Evolutionary conservation across 2,888 invertebrate genomes (phyloP).

Genomic region (Schrankia costaestrigalis): DNA sequence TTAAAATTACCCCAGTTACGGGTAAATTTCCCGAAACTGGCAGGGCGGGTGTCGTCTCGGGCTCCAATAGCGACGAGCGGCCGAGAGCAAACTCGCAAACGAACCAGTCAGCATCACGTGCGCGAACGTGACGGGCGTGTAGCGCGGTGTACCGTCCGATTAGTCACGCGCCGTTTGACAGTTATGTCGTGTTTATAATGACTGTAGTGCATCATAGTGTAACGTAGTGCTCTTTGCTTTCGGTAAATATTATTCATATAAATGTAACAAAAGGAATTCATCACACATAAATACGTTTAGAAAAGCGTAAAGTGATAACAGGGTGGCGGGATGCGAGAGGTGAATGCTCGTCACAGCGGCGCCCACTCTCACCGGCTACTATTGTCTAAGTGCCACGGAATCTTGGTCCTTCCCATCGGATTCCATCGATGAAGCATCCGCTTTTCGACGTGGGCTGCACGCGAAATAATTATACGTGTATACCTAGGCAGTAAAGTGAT

Average conservation of each 20-base stretch:
- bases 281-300: conserved; percentile 31
- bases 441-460: conserved; percentile 61
- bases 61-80: conserved; percentile 51
- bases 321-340: conserved; percentile 70
- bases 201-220: conserved; percentile 62
- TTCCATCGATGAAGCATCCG: conserved; percentile 73
- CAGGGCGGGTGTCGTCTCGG: conserved; percentile 53
- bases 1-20: conserved; percentile 35
- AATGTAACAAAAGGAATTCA: conserved; percentile 50
- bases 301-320: conserved; percentile 49
- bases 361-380: conserved; percentile 77
- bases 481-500: conserved; percentile 53
- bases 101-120: conserved; percentile 77
- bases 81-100: conserved; percentile 44
- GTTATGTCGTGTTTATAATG: conserved; percentile 68
- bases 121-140: conserved; percentile 60
- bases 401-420: conserved; percentile 78
- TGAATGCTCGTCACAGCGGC: conserved; percentile 78
- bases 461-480: conserved; percentile 54
- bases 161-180: conserved; percentile 74
- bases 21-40: conserved; percentile 48
- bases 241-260: conserved; percentile 37
- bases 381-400: conserved; percentile 79
- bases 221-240: conserved; percentile 61
- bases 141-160: conserved; percentile 37